Evolutionary conservation across 2,888 invertebrate genomes (phyloP).

Genomic region (Dasypogon diadema): DNA sequence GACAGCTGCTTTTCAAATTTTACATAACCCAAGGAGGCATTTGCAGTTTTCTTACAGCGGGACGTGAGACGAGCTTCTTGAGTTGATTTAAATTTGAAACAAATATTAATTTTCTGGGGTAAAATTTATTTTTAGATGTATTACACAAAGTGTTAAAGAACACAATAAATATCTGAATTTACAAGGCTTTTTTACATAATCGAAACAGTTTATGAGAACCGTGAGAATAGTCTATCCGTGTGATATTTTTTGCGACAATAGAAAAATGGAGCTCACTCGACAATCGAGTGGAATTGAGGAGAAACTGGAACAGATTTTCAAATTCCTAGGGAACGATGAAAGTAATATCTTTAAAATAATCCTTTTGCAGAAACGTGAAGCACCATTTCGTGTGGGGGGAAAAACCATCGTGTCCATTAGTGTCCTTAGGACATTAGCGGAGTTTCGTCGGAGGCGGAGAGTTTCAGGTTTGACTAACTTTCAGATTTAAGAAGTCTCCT

Average conservation of each 20-base stretch:
- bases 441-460: too few relatives aligned
- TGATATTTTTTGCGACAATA: neutral
- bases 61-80: too few relatives aligned
- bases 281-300: constrained; percentile 25
- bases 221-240: neutral
- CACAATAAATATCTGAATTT: too few relatives aligned
- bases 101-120: too few relatives aligned
- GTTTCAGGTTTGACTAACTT: too few relatives aligned
- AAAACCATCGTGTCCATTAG: constrained; percentile 65
- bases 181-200: too few relatives aligned
- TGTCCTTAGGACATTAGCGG: constrained; percentile 66
- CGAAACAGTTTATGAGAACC: neutral
- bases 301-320: constrained; percentile 45
- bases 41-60: constrained; percentile 4
- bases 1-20: constrained; percentile 60
- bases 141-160: too few relatives aligned
- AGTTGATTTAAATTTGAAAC: too few relatives aligned
- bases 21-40: constrained; percentile 4
- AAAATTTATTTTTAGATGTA: too few relatives aligned
- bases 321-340: constrained; percentile 42
- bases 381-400: constrained; percentile 63
- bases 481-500: too few relatives aligned
- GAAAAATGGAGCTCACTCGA: constrained; percentile 11
- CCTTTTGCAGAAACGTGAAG: constrained; percentile 19
- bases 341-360: constrained; percentile 22